Evolutionary conservation across 2,888 invertebrate genomes (phyloP), one percentile per base, ranked within the genome.

Genomic region (Aphodius sticticus): DNA sequence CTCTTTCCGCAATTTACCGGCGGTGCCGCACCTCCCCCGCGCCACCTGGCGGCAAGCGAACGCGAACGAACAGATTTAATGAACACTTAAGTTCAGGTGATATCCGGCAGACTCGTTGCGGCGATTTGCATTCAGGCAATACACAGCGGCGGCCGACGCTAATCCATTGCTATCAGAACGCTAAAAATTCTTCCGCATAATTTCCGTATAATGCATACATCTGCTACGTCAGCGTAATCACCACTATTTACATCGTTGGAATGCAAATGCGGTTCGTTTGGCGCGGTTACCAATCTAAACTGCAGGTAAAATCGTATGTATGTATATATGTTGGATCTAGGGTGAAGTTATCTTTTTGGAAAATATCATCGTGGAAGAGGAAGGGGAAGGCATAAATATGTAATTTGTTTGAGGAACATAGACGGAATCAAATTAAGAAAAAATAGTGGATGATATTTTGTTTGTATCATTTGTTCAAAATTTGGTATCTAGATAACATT

Each of bases 31-130:
- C 36, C 36, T 14, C 74, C 37, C 74, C 7, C n/a, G 37, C 35
- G 35, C 74, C 74, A 12, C 35, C 74, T 53, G 4, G 53, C 53
- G 53, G 9, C 53, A 53, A 12, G 53, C 53, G 53, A 53, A 53
- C 53, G 53, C 53, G 53, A 53, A 53, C 53, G 53, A 53, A 53
- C 53, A 53, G 74, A 74, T 74, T 74, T 74, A 74, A 74, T 74
- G 74, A 74, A 74, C 74, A 74, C 37, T 74, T 74, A 36, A 74
- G 74, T 36, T 35, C 74, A 74, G 74, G 74, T 74, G 74, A 74
- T 74, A 35, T 74, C 53, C 53, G 53, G 53, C 12, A 53, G 53
- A 53, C 9, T 3, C 2, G 53, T 5, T 53, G 53, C 74, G 26
- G 35, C 74, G 74, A 74, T 74, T 74, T 74, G 37, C 74, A 74